phyloP scores from a whole-genome alignment of 1,140 invertebrate species.

The Drosophila lini region DNA sequence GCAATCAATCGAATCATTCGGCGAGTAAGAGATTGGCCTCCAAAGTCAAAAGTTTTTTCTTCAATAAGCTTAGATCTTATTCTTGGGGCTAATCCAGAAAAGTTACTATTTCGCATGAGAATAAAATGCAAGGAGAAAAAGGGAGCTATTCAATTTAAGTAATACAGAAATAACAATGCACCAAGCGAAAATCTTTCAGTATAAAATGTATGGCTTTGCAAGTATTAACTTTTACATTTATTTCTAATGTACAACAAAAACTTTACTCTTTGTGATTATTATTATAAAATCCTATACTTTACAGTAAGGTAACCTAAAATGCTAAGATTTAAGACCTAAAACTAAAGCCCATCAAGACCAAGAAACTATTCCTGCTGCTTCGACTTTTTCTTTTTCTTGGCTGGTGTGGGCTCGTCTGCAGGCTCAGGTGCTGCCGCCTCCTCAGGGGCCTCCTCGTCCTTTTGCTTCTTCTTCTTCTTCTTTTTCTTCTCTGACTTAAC shows the following conservation, averaged over 20 bases:
- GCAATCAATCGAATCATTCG: slow-evolving; percentile 11
- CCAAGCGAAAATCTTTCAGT: neutral
- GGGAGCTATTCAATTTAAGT: neutral
- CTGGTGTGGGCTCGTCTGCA: slow-evolving; percentile 47
- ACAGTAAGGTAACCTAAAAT: slow-evolving; percentile 39
- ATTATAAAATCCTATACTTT: slow-evolving; percentile 48
- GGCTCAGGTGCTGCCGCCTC: slow-evolving; percentile 30
- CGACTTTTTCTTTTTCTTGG: slow-evolving; percentile 79
- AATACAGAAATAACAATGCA: neutral
- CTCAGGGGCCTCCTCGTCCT: slow-evolving; percentile 63
- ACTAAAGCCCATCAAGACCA: slow-evolving; percentile 29
- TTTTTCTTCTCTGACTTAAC: slow-evolving; percentile 82
- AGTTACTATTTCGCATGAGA: neutral
- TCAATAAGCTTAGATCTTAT: neutral
- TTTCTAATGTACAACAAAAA: slow-evolving; percentile 69
- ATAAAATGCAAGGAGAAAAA: neutral
- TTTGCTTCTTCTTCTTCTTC: slow-evolving; percentile 84
- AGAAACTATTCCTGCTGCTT: slow-evolving; percentile 58
- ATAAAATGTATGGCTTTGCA: neutral
- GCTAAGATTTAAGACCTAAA: slow-evolving; percentile 50
- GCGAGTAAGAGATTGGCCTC: slow-evolving; percentile 40
- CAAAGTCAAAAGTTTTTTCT: slow-evolving; percentile 2
- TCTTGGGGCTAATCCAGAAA: neutral
- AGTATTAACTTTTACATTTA: slow-evolving; percentile 76
- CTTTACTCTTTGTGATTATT: slow-evolving; percentile 25